phyloP scores from a whole-genome alignment of 2,113 vertebrate genomes.

The Megaceryle maxima region DNA sequence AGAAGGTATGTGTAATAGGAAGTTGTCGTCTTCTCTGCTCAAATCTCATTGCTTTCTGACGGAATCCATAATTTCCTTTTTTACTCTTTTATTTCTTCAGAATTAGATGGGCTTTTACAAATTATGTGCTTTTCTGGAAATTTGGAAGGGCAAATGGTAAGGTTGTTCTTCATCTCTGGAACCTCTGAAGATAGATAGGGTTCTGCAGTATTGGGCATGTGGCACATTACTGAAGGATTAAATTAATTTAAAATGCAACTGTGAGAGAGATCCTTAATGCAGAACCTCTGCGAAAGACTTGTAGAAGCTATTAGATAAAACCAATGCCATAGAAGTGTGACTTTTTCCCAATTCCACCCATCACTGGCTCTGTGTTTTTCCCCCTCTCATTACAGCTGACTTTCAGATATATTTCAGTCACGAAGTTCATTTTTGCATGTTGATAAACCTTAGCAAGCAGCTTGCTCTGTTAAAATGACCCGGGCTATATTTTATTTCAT shows the following conservation, averaged over 20 bases:
- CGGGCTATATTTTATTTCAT: neutral
- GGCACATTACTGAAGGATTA: neutral
- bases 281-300: neutral
- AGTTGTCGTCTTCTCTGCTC: neutral
- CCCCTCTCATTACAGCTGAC: neutral
- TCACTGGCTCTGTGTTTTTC: neutral
- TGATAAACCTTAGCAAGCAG: neutral
- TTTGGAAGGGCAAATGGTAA: neutral
- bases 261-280: neutral
- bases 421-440: neutral
- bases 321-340: neutral
- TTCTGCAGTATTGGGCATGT: rapidly evolving
- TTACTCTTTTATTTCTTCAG: neutral
- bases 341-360: neutral
- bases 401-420: neutral
- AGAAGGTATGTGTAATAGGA: neutral
- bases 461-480: neutral
- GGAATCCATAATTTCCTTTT: neutral
- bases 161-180: neutral
- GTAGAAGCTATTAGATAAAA: neutral
- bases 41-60: neutral
- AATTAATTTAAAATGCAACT: neutral
- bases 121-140: neutral
- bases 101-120: neutral
- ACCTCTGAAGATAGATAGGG: neutral